Base-by-base conservation (phyloP, 2,888 invertebrate genomes). In the Philereme transversata region DNA sequence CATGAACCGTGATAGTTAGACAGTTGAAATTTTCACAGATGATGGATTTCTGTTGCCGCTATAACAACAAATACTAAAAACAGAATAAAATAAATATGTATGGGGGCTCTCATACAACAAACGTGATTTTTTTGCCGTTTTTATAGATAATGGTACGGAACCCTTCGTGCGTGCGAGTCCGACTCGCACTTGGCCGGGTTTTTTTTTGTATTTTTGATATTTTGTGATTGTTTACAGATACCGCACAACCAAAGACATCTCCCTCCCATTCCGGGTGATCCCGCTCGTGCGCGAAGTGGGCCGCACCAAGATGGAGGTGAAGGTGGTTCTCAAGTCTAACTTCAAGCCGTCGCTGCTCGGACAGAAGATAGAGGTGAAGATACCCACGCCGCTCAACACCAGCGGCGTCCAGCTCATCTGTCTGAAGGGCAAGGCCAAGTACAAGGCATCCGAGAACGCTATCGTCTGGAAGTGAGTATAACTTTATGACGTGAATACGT, bases 251-350 rank as follows among this genome's bases (percentile, higher is more conserved):
- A 99, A 99, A 90, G 99, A 99, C 92, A 99, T 99, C 81, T 99
- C 99, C 52, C 94, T 99, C 70, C 99, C 99, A 69, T 99, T 99
- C 95, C 97, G 99, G 70, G 99, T 99, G 64, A 99, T 99, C 82
- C 99, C 99, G 0, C 91, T 99, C 45, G 99, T 99, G 0, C 95
- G 99, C 0, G 99, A 99, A 87, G 99, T 99, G 4, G 99, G 99
- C 0, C 96, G 99, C 72, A 99, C 99, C 76, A 99, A 99, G 92
- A 99, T 99, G 99, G 99, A 99, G 87, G 99, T 99, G 0, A 99
- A 99, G 86, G 99, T 99, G 9, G 99, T 99, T 0, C 94, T 99
- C 56, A 99, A 99, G 92, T 99, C 99, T 62, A 99, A 99, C 92
- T 99, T 99, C 90, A 99, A 99, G 87, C 98, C 99, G 0, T 99